Percentiles rank a stretch among this genome's conserved stretches.
These are phyloP conservation scores for Halocynthia aurantium DNA, from an alignment of 23 tunicate genomes.

Conservation along the genomic window DNA sequence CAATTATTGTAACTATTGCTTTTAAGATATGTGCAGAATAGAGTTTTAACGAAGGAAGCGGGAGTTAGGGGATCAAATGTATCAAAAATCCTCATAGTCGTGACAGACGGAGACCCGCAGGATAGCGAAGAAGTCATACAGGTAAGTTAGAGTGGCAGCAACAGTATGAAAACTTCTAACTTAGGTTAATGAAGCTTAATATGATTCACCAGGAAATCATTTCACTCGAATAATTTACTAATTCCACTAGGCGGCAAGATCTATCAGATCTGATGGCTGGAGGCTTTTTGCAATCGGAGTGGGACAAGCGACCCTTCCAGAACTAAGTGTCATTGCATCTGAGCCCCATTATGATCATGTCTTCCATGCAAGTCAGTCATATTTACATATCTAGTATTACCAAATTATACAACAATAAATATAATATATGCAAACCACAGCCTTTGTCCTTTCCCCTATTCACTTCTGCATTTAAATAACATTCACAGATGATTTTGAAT, in stretches of 20 bases:
- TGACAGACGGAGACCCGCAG: conserved; percentile 87
- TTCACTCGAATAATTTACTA: too few species aligned
- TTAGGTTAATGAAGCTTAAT: too few species aligned
- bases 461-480: too few species aligned
- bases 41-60: conserved; percentile 26
- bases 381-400: not conserved
- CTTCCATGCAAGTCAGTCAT: conserved; percentile 42
- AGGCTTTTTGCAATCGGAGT: conserved; percentile 90
- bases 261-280: conserved; percentile 52
- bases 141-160: conserved; percentile 16
- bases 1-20: not conserved
- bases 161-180: too few species aligned
- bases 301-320: conserved; percentile 50
- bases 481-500: conserved; percentile 49
- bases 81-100: conserved; percentile 57
- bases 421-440: not conserved
- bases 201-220: too few species aligned
- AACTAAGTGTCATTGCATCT: conserved; percentile 69
- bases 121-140: conserved; percentile 30
- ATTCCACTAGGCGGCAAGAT: conserved; percentile 47
- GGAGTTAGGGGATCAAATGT: conserved; percentile 27
- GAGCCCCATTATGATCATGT: conserved; percentile 73
- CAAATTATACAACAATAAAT: not conserved
- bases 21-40: conserved; percentile 36
- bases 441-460: not conserved